Evolutionary conservation across 2,888 invertebrate species (phyloP), one percentile per base, ranked within the genome.

Genomic region (Achlya flavicornis): DNA sequence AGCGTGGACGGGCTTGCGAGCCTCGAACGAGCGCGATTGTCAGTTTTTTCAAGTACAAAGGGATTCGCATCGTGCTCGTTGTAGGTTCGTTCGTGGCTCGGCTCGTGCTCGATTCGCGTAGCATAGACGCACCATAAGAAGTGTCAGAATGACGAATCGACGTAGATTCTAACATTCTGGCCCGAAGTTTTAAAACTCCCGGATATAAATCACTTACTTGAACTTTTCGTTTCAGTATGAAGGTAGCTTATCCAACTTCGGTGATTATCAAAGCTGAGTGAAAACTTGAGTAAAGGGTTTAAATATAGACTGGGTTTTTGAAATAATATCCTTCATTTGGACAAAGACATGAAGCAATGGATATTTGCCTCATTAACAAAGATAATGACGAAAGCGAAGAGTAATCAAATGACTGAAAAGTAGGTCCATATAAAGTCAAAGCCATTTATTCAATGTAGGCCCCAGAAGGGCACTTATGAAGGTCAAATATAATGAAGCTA

Each of bases 201-300:
- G 19, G 53, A 19, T 53, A 53, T 10, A 16, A n/a, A 46, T 46
- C 46, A n/a, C n/a, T 46, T n/a, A 46, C n/a, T 6, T 6, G 19
- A 53, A 53, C 53, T 53, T 53, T 53, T 53, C 53, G 53, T 10
- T 53, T 19, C 53, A 53, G 16, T 53, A 16, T n/a, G 16, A 53
- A 19, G 19, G 53, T 53, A 4, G 41, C 41, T 41, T 41, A 19
- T 10, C 3, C 1, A 53, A 53, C 53, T 53, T 53, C 19, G 19
- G 19, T 10, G 10, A 53, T 53, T 53, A 53, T 53, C 19, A 53
- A 53, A 53, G 19, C 10, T 19, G 10, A 19, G 53, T 19, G 53
- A 53, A 19, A 53, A 19, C 19, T 53, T 53, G 6, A n/a, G 53
- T 10, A 19, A 53, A 19, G 3, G n/a, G 19, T 53, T 19, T 14